Evolutionary conservation across 1,140 invertebrate species (phyloP).

Genomic region (Drosophila eugracilis): DNA sequence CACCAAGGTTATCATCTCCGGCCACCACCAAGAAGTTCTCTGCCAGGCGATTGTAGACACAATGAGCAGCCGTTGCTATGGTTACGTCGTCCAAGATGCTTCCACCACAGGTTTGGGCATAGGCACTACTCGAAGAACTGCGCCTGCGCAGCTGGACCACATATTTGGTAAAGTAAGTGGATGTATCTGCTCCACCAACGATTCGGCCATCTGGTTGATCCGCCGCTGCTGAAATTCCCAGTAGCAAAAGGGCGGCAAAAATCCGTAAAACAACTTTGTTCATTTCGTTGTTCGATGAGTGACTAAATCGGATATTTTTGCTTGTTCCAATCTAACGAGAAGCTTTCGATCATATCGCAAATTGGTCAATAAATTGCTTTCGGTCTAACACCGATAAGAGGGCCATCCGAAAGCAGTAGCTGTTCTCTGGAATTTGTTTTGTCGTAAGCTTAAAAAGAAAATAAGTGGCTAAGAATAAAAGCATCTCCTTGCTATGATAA

Average conservation of each 20-base stretch:
- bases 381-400: constrained; percentile 31
- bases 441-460: constrained; percentile 21
- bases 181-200: constrained; percentile 54
- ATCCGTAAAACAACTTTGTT: constrained; percentile 38
- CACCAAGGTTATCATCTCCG: constrained; percentile 48
- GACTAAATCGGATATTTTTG: constrained; percentile 45
- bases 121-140: constrained; percentile 35
- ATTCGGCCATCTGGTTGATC: constrained; percentile 49
- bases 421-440: not conserved
- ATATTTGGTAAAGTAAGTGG: constrained; percentile 42
- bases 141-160: constrained; percentile 63
- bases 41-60: constrained; percentile 68
- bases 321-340: constrained; percentile 15
- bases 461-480: constrained; percentile 12
- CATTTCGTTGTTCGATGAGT: constrained; percentile 56
- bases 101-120: constrained; percentile 51
- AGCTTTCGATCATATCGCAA: constrained; percentile 32
- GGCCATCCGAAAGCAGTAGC: not conserved
- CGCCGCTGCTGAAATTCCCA: not conserved
- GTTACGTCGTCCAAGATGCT: constrained; percentile 57
- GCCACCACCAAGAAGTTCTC: constrained; percentile 63
- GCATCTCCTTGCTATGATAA: not conserved
- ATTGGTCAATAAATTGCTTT: constrained; percentile 52
- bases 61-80: constrained; percentile 87
- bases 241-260: constrained; percentile 8